Evolutionary conservation across 1,140 invertebrate genomes (phyloP), one percentile per base, ranked within the genome.

Genomic region (Proctacanthus coquilletti): DNA sequence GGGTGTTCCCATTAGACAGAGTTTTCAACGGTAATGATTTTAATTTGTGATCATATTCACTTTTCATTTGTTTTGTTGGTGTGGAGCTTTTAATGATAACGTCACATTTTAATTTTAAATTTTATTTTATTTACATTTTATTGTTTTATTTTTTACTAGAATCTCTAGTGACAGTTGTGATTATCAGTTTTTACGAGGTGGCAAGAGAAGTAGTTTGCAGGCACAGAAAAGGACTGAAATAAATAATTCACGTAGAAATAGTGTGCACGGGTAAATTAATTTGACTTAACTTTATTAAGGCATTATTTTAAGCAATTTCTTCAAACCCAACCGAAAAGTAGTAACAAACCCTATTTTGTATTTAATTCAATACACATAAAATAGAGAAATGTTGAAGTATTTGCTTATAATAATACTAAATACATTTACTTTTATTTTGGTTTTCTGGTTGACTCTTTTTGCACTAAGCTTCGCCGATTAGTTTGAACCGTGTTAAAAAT

Each of bases 1-100:
- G 2, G 69, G 69, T 38, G 47, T 57, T 4, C 65, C 61, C 4
- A 42, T 53, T 4, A 43, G 53, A 3, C 55, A 69, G 62, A 63
- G 61, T 40, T 40, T 65, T 53, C 40, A 68, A 61, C 47, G 66
- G 58, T 51, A 66, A 68, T 44, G 33, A 31, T 21, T 32, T 32
- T 10, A 9, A 13, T 27, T 27, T 25, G 19, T 18, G 19, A 38
- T 23, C 34, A 23, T 23, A 36, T 23, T 4, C 34, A 23, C 4
- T 17, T 17, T 25, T 20, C 20, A 10, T 15, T 36, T 14, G n/a
- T 36, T 10, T 14, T 6, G 19, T 14, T n/a, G 19, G 20, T 14
- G 10, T 36, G 2, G 5, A 36, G 21, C 34, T 36, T 25, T 23
- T 14, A 36, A 36, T 17, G 21, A 15, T 36, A 11, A 23, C 5